These are phyloP conservation scores for Calliopsis andreniformis DNA, from an alignment of 1,140 invertebrate species.

Conservation along the genomic window DNA sequence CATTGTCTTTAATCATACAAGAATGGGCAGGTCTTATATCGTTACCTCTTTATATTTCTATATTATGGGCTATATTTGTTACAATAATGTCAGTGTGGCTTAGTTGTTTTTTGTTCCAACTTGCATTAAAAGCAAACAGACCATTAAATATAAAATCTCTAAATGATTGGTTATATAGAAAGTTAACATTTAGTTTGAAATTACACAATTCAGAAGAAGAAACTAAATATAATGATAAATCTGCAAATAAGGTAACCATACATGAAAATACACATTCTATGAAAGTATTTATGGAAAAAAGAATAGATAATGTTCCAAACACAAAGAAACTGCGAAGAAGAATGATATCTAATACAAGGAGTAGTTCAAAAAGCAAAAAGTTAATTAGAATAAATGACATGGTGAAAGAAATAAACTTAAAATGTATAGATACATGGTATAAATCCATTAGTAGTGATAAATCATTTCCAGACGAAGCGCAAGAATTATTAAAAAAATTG, in stretches of 20 bases:
- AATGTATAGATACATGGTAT: constrained; percentile 74
- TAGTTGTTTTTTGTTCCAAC: constrained; percentile 70
- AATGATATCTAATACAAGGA: constrained; percentile 27
- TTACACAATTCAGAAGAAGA: constrained; percentile 16
- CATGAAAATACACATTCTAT: constrained; percentile 7
- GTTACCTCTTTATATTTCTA: constrained; percentile 71
- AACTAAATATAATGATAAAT: not conserved
- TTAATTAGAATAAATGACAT: constrained; percentile 56
- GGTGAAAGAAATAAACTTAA: constrained; percentile 66
- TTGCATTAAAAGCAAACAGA: constrained; percentile 68
- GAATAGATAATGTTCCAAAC: not conserved
- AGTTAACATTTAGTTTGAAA: constrained; percentile 40
- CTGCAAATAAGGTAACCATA: not conserved
- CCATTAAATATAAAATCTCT: constrained; percentile 66
- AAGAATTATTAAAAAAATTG: constrained; percentile 65
- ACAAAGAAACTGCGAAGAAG: constrained; percentile 3
- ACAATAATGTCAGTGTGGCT: constrained; percentile 73
- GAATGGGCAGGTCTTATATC: constrained; percentile 64
- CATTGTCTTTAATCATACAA: constrained; percentile 69
- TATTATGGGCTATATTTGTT: constrained; percentile 72
- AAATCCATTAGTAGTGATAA: constrained; percentile 71
- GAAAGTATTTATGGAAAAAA: constrained; percentile 12
- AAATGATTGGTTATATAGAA: constrained; percentile 61
- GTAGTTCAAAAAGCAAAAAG: constrained; percentile 33
- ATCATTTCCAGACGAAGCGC: constrained; percentile 69